Percentiles rank a stretch among this genome's conserved stretches.
Evolutionary conservation across 1,140 invertebrate genomes (phyloP).

Genomic region (Calliphora vicina): DNA sequence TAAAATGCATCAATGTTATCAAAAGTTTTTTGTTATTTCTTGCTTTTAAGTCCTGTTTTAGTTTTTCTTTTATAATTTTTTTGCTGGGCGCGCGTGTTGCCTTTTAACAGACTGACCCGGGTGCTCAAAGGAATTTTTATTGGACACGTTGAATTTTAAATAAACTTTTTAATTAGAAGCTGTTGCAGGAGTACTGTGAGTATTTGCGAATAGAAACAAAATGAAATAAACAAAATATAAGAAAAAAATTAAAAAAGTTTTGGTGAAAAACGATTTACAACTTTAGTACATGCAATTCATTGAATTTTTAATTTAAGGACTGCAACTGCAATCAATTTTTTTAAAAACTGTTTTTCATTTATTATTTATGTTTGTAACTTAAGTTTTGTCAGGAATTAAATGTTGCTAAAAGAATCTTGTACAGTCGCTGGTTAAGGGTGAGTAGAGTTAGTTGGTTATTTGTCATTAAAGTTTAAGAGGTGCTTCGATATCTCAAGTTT

Average conservation of each 20-base stretch:
- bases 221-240: neutral
- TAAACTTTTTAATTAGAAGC: neutral
- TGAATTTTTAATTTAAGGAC: neutral
- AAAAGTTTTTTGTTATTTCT: too few species aligned
- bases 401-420: too few species aligned
- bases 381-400: too few species aligned
- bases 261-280: neutral
- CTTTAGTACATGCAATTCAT: neutral
- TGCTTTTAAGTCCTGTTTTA: too few species aligned
- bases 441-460: too few species aligned
- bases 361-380: neutral
- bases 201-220: neutral
- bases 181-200: neutral
- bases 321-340: neutral
- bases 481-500: too few species aligned
- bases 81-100: neutral
- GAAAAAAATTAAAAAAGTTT: neutral
- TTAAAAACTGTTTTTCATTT: neutral
- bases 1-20: neutral
- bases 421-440: too few species aligned
- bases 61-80: neutral
- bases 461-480: too few species aligned
- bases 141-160: neutral
- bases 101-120: neutral
- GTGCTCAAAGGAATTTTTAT: neutral